Conservation (phyloP, 2,113 vertebrate genomes). For the Camelus dromedarius region DNA sequence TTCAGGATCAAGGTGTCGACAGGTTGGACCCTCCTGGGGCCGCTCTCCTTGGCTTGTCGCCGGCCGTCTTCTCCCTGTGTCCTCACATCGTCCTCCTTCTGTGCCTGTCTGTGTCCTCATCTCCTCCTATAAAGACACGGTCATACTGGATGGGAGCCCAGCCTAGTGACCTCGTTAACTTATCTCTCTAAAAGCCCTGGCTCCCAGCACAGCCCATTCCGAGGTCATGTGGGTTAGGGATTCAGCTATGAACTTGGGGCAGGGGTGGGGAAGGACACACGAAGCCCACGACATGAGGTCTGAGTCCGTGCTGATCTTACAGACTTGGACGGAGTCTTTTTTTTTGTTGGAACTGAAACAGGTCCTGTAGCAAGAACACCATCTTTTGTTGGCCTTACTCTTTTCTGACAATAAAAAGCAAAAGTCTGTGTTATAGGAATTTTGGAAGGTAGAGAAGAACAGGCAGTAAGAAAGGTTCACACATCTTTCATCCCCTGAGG, state of each 20-base stretch:
- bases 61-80: rapidly evolving
- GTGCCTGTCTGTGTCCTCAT: neutral
- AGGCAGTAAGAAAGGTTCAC: neutral
- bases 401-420: neutral
- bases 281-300: neutral
- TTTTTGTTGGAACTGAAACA: neutral
- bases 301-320: neutral
- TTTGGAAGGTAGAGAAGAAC: neutral
- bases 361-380: neutral
- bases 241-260: neutral
- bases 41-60: neutral
- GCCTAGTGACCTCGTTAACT: neutral
- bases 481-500: too few species aligned
- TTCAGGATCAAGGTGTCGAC: neutral
- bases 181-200: neutral
- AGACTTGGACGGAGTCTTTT: neutral
- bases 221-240: neutral
- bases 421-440: neutral
- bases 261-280: neutral
- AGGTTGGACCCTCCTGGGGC: neutral
- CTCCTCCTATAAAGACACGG: neutral
- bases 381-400: neutral
- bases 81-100: neutral
- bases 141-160: neutral
- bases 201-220: neutral